Base-by-base conservation (phyloP, 2,797 vertebrate species). In the Neosilurus hyrtlii region DNA sequence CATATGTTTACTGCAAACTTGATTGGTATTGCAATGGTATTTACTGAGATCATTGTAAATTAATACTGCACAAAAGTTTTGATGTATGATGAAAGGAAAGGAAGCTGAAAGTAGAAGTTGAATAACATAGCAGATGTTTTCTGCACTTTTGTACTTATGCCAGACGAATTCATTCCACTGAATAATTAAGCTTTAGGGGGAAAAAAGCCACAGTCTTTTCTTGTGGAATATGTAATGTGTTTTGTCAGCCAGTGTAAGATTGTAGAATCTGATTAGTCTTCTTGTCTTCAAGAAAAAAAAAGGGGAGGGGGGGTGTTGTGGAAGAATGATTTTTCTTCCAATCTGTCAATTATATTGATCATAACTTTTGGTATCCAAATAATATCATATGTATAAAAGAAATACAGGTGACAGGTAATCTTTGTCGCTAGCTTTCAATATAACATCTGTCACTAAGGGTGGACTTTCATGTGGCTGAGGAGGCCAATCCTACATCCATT, bases 131-230 rank as follows among this genome's bases (percentile, higher is more conserved):
- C 71, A 74, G 26, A 74, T 74, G 71, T 59, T 75, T 75, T 66
- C 16, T 30, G 72, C 18, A 74, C 71, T 84, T 78, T 85, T 87
- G 59, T 86, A 73, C 79, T 35, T 18, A 51, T 68, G 80, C 82
- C 86, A 86, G 84, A 84, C 77, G 54, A 86, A 87, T 86, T 63
- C 75, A 77, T 82, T 84, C 71, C 57, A 63, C 30, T 70, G 63
- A 86, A 86, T 86, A 86, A 84, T 37, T 59, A 76, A 43, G 54
- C 20, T 76, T 61, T 26, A 37, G 72, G 26, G 49, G 52, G 22
- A 1, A 56, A 9, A 59, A 37, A 37, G 72, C 26, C 56, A 74
- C 16, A 61, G 12, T 24, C 35, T 9, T 76, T 75, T 75, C 54
- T 59, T 75, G 73, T 61, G 56, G 30, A 22, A 61, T 75, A 43